Percentiles rank a stretch among this genome's conserved stretches.
phyloP scores from a whole-genome alignment of 2,888 invertebrate genomes.

The Anaspis maculata region DNA sequence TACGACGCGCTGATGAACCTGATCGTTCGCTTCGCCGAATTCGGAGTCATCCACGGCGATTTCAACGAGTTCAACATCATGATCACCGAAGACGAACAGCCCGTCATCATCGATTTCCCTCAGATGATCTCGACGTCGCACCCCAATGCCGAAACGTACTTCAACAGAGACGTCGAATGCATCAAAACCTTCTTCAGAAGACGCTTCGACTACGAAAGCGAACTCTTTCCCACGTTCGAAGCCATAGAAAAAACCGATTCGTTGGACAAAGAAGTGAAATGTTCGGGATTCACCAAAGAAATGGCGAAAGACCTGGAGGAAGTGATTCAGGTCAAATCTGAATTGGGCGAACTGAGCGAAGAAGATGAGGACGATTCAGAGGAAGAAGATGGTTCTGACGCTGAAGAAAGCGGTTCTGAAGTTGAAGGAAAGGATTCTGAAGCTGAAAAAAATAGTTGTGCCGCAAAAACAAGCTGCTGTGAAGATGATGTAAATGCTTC shows the following conservation, averaged over 20 bases:
- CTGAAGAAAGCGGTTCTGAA: too few relatives aligned
- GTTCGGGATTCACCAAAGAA: slow-evolving; percentile 81
- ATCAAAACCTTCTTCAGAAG: slow-evolving; percentile 84
- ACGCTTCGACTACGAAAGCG: slow-evolving; percentile 84
- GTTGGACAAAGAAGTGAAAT: slow-evolving; percentile 82
- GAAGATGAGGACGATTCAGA: neutral
- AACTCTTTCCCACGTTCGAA: slow-evolving; percentile 64
- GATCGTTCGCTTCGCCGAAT: slow-evolving; percentile 81
- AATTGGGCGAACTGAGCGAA: neutral
- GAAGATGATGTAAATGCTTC: too few relatives aligned
- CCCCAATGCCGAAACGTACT: slow-evolving; percentile 84
- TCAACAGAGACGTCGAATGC: slow-evolving; percentile 92
- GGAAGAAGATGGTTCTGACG: too few relatives aligned
- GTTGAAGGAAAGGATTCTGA: too few relatives aligned
- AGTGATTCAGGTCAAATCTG: slow-evolving; percentile 24
- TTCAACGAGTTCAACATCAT: slow-evolving; percentile 99
- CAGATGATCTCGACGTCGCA: slow-evolving; percentile 98
- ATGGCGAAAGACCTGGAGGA: slow-evolving; percentile 64
- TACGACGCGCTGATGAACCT: slow-evolving; percentile 94
- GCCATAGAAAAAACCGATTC: slow-evolving; percentile 71
- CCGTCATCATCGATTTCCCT: slow-evolving; percentile 93
- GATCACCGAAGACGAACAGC: slow-evolving; percentile 68
- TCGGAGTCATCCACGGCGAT: slow-evolving; percentile 97
- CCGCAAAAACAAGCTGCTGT: too few relatives aligned
- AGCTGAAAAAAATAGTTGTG: too few relatives aligned